Evolutionary conservation across 1,140 invertebrate species (phyloP).

Genomic region (Muscidifurax raptorellus): DNA sequence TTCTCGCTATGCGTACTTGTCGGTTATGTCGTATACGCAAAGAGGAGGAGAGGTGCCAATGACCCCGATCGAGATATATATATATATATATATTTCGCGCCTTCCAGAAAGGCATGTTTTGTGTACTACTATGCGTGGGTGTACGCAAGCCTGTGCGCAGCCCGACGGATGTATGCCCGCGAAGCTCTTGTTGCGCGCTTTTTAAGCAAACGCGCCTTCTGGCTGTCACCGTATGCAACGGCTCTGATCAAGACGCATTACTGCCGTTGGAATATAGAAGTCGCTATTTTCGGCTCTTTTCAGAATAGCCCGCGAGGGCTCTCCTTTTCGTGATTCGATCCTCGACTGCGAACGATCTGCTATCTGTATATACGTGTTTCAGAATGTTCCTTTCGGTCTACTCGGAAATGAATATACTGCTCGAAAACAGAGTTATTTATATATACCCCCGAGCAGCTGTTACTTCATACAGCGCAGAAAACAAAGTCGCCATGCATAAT

Average conservation of each 20-base stretch:
- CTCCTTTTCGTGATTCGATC: not conserved
- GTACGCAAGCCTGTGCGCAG: not conserved
- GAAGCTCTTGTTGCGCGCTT: not conserved
- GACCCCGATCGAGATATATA: conserved; percentile 49
- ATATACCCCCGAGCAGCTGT: no score
- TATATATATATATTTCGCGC: not conserved
- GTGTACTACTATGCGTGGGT: not conserved
- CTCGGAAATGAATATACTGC: no score
- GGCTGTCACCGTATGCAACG: no score
- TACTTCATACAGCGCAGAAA: no score
- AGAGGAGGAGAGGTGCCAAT: conserved; percentile 52
- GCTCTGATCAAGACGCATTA: not conserved
- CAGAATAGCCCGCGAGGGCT: not conserved
- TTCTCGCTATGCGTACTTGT: not conserved
- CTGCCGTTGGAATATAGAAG: no score
- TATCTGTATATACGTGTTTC: no score
- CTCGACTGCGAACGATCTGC: no score
- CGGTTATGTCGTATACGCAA: not conserved
- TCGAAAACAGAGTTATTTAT: no score
- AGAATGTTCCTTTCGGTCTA: no score
- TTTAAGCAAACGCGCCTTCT: not conserved
- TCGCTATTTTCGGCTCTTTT: not conserved
- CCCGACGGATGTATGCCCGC: no score
- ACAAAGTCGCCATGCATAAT: no score
- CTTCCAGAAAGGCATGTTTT: not conserved